Evolutionary conservation across 2,113 vertebrate species (phyloP), one percentile per base, ranked within the genome.

Genomic region (Chamaetylas fuelleborni): DNA sequence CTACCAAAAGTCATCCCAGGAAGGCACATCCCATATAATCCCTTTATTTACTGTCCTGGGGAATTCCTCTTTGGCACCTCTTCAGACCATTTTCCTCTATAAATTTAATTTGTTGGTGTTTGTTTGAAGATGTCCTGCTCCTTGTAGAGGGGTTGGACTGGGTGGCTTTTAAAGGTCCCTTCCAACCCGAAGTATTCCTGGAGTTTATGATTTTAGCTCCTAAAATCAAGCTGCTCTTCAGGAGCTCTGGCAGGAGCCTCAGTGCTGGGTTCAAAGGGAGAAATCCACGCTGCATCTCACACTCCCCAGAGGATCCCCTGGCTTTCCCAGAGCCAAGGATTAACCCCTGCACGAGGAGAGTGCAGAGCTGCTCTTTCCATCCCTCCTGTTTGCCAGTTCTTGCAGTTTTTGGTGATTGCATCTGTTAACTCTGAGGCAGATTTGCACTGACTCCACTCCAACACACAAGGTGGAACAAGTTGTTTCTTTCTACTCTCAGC

Each of bases 391-490:
- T n/a, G 17, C 62, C 31, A 6, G 13, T 5, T 24, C 12, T 7
- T 12, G 54, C 62, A 40, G 47, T 0, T 48, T 54, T 65, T 34
- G 15, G 15, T 36, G 54, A 16, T 76, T 4, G 4, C 48, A 33
- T 1, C 80, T 22, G 76, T n/a, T 7, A 45, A 91, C 54, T 1
- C 19, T 0, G 0, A 43, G 62, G 5, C 2, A 10, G 42, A 7
- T 51, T 42, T 54, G 36, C 7, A 25, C n/a, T 4, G 45, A 15
- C 22, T 26, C 34, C 2, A 0, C 61, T 60, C 34, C 14, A 22
- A 12, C 24, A 4, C 11, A 12, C 6, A 11, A 9, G 1, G 26
- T 15, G 8, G 25, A 81, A 28, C 13, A 8, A 36, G 19, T 15
- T 57, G 16, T 26, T 47, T 43, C 54, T 36, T 3, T 11, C 65